phyloP scores from a whole-genome alignment of 2,888 invertebrate genomes.

The Rosalia funebris region DNA sequence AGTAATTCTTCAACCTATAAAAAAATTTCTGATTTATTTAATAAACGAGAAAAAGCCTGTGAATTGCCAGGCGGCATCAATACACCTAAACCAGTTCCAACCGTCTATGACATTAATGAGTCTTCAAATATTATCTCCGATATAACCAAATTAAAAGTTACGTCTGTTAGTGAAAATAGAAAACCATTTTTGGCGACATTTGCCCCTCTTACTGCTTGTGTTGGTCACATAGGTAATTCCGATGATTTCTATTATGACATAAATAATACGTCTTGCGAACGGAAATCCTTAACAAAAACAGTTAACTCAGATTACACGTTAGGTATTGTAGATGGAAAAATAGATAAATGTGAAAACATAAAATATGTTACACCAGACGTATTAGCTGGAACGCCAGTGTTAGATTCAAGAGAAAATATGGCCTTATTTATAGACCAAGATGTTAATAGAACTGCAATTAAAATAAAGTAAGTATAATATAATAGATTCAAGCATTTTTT shows the following conservation, averaged over 20 bases:
- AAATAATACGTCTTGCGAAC: slow-evolving; percentile 56
- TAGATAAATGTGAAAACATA: slow-evolving; percentile 68
- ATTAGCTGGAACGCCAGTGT: slow-evolving; percentile 76
- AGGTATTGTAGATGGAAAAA: slow-evolving; percentile 75
- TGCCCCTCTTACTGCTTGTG: slow-evolving; percentile 82
- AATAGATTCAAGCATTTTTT: too few species aligned
- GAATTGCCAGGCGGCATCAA: too few species aligned
- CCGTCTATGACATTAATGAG: slow-evolving; percentile 67
- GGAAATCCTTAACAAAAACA: slow-evolving; percentile 66
- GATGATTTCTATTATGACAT: slow-evolving; percentile 72
- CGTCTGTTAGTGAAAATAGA: slow-evolving; percentile 69
- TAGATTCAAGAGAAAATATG: slow-evolving; percentile 75
- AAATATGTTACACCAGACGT: slow-evolving; percentile 78
- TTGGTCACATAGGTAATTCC: slow-evolving; percentile 68
- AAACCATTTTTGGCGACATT: slow-evolving; percentile 83
- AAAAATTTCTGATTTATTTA: slow-evolving; percentile 72
- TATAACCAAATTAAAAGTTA: slow-evolving; percentile 41
- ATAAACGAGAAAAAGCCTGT: slow-evolving; percentile 57
- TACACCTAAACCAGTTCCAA: slow-evolving; percentile 43
- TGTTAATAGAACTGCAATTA: slow-evolving; percentile 82
- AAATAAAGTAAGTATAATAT: slow-evolving; percentile 69
- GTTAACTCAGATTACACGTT: slow-evolving; percentile 73
- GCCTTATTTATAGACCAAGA: slow-evolving; percentile 88
- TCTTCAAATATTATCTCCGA: too few species aligned
- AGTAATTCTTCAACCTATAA: slow-evolving; percentile 74